These are phyloP conservation scores for Lithosia quadra DNA, from an alignment of 2,888 invertebrate species.

Conservation along the genomic window DNA sequence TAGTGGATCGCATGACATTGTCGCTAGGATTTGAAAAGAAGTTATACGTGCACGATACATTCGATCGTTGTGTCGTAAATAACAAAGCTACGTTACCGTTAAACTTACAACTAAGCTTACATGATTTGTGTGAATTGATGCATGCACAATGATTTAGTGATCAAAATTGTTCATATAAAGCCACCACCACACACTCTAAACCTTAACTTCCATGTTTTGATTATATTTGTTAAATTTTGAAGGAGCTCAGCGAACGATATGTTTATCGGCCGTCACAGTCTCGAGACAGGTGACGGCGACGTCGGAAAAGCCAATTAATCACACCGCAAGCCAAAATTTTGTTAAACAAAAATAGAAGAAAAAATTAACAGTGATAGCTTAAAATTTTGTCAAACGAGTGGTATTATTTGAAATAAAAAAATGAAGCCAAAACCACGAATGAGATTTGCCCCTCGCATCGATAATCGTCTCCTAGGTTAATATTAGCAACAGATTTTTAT, in stretches of 20 bases:
- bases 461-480: constrained; percentile 50
- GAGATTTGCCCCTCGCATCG: constrained; percentile 69
- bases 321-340: constrained; percentile 85
- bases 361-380: constrained; percentile 81
- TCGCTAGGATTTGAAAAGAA: background rate
- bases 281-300: constrained; percentile 55
- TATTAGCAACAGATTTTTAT: background rate
- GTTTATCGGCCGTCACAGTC: constrained; percentile 53
- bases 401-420: constrained; percentile 76
- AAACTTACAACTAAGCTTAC: constrained; percentile 79
- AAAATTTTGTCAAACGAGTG: constrained; percentile 83
- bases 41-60: constrained; percentile 40
- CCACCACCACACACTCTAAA: constrained; percentile 87
- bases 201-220: constrained; percentile 82
- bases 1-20: background rate
- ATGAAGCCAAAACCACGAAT: constrained; percentile 86
- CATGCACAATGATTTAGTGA: constrained; percentile 85
- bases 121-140: constrained; percentile 80
- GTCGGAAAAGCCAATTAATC: constrained; percentile 82
- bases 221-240: constrained; percentile 83
- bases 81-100: constrained; percentile 73
- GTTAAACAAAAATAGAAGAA: constrained; percentile 80
- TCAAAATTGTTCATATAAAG: constrained; percentile 76
- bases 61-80: constrained; percentile 64
- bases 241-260: constrained; percentile 67